Base-by-base conservation (phyloP, 2,888 invertebrate species). In the Neria commutata region DNA sequence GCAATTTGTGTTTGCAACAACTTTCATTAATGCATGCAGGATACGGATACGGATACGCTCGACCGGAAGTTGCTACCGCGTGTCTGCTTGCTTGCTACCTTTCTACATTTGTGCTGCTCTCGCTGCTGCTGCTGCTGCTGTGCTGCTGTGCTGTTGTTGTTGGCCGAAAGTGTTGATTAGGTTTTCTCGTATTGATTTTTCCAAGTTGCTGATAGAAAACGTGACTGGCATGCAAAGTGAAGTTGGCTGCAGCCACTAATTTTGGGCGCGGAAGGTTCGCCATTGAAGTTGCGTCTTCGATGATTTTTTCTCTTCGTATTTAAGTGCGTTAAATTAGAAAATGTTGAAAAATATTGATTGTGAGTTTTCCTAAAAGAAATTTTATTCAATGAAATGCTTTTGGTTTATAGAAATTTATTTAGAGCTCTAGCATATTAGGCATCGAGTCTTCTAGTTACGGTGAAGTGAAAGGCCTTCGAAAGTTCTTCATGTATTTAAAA, bases 151-250 rank as follows among this genome's bases (percentile, higher is more conserved):
- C 21, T 42, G 17, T 19, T 19, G 10, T 14, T 42, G 17, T 14
- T 42, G 17, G 42, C 42, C 42, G 19, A 49, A 62, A 59, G 68
- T 71, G 70, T 67, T 72, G 72, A 71, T 71, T 70, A 68, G 70
- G 68, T 70, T 64, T 70, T 68, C 61, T 62, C 68, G 74, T 79
- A 79, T 79, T 79, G 79, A 79, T 79, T 76, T 74, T 72, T 71
- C 69, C 68, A 64, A 67, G 73, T 56, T 58, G 61, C 72, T 71
- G 70, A 72, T 74, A 66, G 69, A 64, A 67, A 71, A 75, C 76
- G 76, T 76, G 76, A 74, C 71, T 67, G 49, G 73, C 69, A 73
- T 25, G 6, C 40, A 25, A 50, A 60, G 5, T 24, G 33, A 19
- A n/a, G n/a, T 21, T 52, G 21, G 17, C 23, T 23, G 49, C 19